Base-by-base conservation (phyloP, 2,797 vertebrate species). In the Eulemur albifrons region DNA sequence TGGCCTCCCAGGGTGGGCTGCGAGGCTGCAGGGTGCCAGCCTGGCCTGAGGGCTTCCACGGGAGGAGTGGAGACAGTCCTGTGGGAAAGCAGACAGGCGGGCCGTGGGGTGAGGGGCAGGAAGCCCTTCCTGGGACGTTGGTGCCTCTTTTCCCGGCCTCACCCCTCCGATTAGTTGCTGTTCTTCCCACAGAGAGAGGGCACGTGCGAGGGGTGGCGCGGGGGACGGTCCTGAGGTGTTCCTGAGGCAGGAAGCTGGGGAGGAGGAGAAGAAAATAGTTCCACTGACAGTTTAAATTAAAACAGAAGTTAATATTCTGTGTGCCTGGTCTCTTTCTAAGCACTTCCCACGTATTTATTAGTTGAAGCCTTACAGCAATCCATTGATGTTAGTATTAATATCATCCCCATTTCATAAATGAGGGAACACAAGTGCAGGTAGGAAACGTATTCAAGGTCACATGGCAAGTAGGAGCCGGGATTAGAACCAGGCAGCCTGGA, bases 21-120 rank as follows among this genome's bases (percentile, higher is more conserved):
- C 0, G 0, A 35, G 83, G 52, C 27, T 1, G 4, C 18, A 7
- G 1, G 4, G 0, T 5, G 6, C 10, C 5, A 50, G 13, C 70
- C 48, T 69, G 69, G 73, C 52, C 59, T 2, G 0, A 2, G 2
- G 76, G 57, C 67, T 59, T 52, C 30, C 0, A 1, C 0, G 0
- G 54, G 20, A 77, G 75, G 57, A 70, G n/a, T 11, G 40, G 57
- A 35, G 12, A 27, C 38, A 59, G 13, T 23, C 52, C 2, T 23
- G 3, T 10, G 88, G 23, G 65, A 35, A 67, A 32, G 43, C 8
- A 17, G 32, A 17, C 35, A 15, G 84, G 32, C 1, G 0, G 59
- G 65, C 35, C 13, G 23, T 21, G 21, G 59, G 40, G 0, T 7
- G 70, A 61, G 57, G 18, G 86, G 50, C 82, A 91, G 63, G 61